phyloP scores from a whole-genome alignment of 2,888 invertebrate genomes.

The Sphaerophoria taeniata region DNA sequence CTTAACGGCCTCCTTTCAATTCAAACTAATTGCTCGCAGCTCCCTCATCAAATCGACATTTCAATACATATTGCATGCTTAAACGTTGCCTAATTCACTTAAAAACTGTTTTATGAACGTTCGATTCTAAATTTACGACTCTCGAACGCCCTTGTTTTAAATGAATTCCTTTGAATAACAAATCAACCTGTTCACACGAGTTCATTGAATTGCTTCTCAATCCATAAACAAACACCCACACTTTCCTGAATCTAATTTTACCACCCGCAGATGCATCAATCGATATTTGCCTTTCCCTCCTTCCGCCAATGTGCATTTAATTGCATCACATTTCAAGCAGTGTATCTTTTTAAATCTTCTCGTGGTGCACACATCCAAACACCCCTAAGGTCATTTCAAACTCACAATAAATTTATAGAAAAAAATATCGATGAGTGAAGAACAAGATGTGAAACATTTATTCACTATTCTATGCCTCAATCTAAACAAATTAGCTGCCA shows the following conservation, averaged over 20 bases:
- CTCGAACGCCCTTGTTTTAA: slow-evolving; percentile 24
- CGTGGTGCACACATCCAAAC: slow-evolving; percentile 18
- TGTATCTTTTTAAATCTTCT: slow-evolving; percentile 12
- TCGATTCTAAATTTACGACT: slow-evolving; percentile 52
- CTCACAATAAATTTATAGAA: slow-evolving; percentile 21
- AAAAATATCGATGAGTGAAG: slow-evolving; percentile 12
- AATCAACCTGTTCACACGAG: slow-evolving; percentile 55
- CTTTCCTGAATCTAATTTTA: neutral
- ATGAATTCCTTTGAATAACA: slow-evolving; percentile 55
- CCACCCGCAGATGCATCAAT: slow-evolving; percentile 1
- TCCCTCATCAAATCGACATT: no score
- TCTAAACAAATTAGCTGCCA: slow-evolving; percentile 73
- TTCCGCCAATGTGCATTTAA: slow-evolving; percentile 58
- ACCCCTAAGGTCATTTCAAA: slow-evolving; percentile 34
- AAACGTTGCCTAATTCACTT: slow-evolving; percentile 24
- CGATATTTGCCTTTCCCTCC: slow-evolving; percentile 7
- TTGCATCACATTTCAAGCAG: slow-evolving; percentile 45
- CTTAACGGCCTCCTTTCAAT: no score
- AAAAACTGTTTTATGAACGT: slow-evolving; percentile 46
- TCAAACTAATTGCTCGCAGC: no score
- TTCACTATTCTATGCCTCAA: slow-evolving; percentile 63
- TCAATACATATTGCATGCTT: no score
- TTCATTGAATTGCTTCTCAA: slow-evolving; percentile 13
- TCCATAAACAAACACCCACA: neutral
- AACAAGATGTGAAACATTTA: slow-evolving; percentile 23